Conservation (phyloP, 1,140 invertebrate genomes). For the Calliphora vicina region DNA sequence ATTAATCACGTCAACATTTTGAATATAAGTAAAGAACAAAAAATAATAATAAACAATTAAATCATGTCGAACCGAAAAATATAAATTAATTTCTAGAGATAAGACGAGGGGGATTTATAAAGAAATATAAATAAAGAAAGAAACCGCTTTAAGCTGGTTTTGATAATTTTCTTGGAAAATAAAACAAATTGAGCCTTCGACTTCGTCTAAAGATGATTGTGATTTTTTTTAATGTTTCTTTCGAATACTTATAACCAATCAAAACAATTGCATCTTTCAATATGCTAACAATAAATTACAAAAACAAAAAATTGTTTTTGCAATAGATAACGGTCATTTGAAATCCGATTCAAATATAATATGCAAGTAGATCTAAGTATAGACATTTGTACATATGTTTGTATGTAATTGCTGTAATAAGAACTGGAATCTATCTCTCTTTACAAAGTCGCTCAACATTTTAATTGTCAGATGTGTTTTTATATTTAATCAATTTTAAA, state of each 20-base stretch:
- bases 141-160: neutral
- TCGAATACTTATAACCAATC: neutral
- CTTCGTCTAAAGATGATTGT: slow-evolving; percentile 2
- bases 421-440: neutral
- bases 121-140: neutral
- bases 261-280: neutral
- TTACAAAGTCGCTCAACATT: neutral
- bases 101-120: neutral
- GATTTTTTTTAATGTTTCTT: neutral
- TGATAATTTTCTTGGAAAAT: neutral
- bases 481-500: neutral
- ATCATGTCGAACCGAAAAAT: neutral
- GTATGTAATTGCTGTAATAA: neutral
- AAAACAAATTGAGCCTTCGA: neutral
- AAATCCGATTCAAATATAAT: neutral
- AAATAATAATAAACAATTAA: neutral
- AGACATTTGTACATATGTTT: neutral
- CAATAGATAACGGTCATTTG: neutral
- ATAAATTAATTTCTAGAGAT: neutral
- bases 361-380: too few relatives aligned
- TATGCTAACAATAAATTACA: neutral
- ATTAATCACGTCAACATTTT: too few relatives aligned
- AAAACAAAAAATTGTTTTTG: neutral
- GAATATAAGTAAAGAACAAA: neutral
- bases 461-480: neutral